Evolutionary conservation across 2,113 vertebrate species (phyloP).

Genomic region (Phyllopteryx taeniolatus): DNA sequence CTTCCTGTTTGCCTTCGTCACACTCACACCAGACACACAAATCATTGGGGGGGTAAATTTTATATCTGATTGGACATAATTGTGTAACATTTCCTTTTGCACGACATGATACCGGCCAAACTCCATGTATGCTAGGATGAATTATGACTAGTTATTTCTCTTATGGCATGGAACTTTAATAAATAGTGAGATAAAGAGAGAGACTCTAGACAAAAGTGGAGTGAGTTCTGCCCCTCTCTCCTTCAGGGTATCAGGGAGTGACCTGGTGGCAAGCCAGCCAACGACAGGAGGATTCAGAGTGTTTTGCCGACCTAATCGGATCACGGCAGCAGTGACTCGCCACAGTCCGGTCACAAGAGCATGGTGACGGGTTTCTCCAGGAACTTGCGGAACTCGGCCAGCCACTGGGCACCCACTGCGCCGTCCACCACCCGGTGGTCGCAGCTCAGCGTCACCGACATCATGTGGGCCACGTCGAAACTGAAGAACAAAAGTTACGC

Average conservation of each 20-base stretch:
- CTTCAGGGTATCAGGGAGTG: slow-evolving; percentile 52
- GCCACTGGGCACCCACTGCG: slow-evolving; percentile 93
- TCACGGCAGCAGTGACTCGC: slow-evolving; percentile 1
- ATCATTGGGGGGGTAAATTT: slow-evolving; percentile 11
- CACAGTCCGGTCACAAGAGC: slow-evolving; percentile 80
- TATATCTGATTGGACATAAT: slow-evolving; percentile 24
- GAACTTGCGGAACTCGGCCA: slow-evolving; percentile 90
- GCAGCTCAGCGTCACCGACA: slow-evolving; percentile 96
- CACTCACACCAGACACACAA: slow-evolving; percentile 27
- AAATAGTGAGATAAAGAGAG: slow-evolving; percentile 50
- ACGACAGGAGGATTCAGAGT: slow-evolving; percentile 38
- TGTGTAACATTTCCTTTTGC: slow-evolving; percentile 55
- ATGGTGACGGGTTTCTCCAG: slow-evolving; percentile 90
- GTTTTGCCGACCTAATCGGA: slow-evolving; percentile 21
- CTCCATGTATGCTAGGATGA: slow-evolving; percentile 24
- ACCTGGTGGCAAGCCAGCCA: slow-evolving; percentile 45
- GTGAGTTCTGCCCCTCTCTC: slow-evolving; percentile 49
- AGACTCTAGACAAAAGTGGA: slow-evolving; percentile 38
- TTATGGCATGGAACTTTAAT: slow-evolving; percentile 49
- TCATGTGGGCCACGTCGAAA: slow-evolving; percentile 89
- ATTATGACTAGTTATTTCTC: slow-evolving; percentile 40
- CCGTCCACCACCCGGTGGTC: slow-evolving; percentile 93
- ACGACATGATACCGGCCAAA: slow-evolving; percentile 28
- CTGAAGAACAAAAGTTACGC: slow-evolving; percentile 54
- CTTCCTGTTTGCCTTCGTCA: slow-evolving; percentile 17